A percentile compares a stretch with the other conserved stretches of the same genome.
Evolutionary conservation across 1,140 invertebrate species (phyloP).

Genomic region (Pantala flavescens): DNA sequence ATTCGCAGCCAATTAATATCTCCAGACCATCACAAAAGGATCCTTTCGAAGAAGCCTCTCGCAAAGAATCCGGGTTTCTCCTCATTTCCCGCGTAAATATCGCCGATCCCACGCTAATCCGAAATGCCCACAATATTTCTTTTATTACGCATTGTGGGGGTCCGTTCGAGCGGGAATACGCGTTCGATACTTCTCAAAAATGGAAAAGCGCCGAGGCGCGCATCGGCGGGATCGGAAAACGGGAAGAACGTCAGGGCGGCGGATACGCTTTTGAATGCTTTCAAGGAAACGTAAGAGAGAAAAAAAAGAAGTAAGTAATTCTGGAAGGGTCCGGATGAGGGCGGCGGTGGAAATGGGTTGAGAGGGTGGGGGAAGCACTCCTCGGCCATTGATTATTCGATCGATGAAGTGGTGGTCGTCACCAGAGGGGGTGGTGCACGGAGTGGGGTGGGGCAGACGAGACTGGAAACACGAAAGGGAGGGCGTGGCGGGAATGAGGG

Average conservation of each 20-base stretch:
- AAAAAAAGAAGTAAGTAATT: neutral
- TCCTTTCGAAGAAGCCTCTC: too few relatives aligned
- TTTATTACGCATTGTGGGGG: too few relatives aligned
- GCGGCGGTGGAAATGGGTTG: neutral
- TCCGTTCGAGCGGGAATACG: too few relatives aligned
- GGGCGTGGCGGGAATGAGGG: neutral
- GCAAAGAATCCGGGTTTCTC: too few relatives aligned
- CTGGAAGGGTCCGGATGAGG: neutral
- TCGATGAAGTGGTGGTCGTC: neutral
- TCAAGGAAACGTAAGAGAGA: neutral
- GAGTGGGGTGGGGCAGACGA: neutral
- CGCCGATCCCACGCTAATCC: too few relatives aligned
- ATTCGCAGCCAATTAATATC: too few relatives aligned
- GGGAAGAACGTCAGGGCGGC: neutral
- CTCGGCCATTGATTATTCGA: conserved; percentile 4
- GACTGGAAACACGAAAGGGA: neutral
- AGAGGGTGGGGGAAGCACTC: neutral
- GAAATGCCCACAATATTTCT: too few relatives aligned
- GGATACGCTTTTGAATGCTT: neutral
- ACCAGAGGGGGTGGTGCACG: neutral
- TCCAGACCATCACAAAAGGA: too few relatives aligned
- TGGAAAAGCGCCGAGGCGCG: neutral
- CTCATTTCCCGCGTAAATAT: too few relatives aligned
- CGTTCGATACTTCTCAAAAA: too few relatives aligned
- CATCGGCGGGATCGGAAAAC: neutral